A percentile compares a stretch with the other conserved stretches of the same genome.
phyloP scores from a whole-genome alignment of 1,140 invertebrate genomes.

The Penaeus vannamei region DNA sequence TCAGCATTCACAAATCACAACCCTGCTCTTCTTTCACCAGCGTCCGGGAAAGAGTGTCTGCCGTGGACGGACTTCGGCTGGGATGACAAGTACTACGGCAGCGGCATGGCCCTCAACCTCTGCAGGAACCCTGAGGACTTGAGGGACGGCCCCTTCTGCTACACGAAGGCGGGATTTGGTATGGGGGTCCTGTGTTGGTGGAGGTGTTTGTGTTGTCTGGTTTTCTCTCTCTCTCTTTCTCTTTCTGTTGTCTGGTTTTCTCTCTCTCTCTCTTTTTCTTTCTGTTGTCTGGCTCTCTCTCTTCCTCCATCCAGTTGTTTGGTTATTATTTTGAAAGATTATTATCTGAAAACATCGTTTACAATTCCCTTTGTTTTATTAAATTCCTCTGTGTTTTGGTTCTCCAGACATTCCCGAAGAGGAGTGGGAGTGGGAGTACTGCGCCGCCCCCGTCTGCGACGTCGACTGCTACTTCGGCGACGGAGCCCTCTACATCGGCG shows the following conservation, averaged over 20 bases:
- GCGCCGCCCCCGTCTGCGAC: conserved; percentile 52
- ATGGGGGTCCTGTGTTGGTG: neutral
- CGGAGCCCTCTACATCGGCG: conserved; percentile 28
- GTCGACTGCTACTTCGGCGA: conserved; percentile 52
- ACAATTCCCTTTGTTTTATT: neutral
- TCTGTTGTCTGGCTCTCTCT: neutral
- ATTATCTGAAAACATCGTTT: neutral
- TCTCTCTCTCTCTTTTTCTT: too few species aligned
- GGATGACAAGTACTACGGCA: conserved; percentile 45
- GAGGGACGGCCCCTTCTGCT: conserved; percentile 49
- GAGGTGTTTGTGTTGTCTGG: neutral
- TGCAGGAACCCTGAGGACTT: conserved; percentile 30
- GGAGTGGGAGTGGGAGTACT: conserved; percentile 64
- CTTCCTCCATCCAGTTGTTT: neutral
- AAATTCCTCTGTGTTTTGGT: neutral
- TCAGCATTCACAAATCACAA: too few species aligned
- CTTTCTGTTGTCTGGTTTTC: too few species aligned
- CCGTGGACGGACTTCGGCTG: conserved; percentile 40
- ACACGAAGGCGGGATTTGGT: conserved; percentile 39
- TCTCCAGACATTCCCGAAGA: conserved; percentile 45
- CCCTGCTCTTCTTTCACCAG: neutral
- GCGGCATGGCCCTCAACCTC: conserved; percentile 22
- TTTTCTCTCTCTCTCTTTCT: conserved; percentile 2
- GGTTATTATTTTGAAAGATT: neutral
- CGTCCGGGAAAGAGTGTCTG: conserved; percentile 40